Evolutionary conservation across 2,113 vertebrate genomes (phyloP), one percentile per base, ranked within the genome.

Genomic region (Pycnonotus jocosus): DNA sequence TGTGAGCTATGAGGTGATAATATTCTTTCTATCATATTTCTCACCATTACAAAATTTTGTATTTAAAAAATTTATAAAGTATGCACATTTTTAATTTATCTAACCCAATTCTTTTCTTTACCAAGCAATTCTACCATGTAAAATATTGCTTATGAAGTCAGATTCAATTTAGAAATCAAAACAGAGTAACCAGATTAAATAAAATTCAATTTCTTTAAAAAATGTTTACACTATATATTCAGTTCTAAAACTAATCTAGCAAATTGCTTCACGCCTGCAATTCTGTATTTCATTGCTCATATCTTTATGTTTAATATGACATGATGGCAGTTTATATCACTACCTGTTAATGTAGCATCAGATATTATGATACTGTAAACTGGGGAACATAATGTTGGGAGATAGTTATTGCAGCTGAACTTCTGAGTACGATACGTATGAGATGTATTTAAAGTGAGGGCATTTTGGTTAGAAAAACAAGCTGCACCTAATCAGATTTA

Each of bases 401-500:
- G 82, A 96, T 86, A 87, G 95, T 86, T 96, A 93, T 93, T 92
- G 91, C 97, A 82, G 89, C 47, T 53, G 78, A 96, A 97, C 74
- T 94, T 95, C 68, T 6, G 82, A 96, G 88, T 95, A 89, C 88
- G 95, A 95, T 89, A 76, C 70, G 95, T 94, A 81, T 61, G 95
- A 96, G 93, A 96, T 93, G 86, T 92, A 95, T 90, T 97, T 93
- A 94, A 91, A 95, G 96, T 0, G 30, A 97, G 91, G 81, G 73
- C 69, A 83, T 96, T 97, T 96, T 94, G 94, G 95, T 96, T 96
- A 95, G 96, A 96, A 96, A 92, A 94, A 89, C 27, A 92, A 96
- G 95, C 93, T 97, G 85, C 94, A 94, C 81, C 87, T 93, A 91
- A 96, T 96, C 84, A 92, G 84, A 78, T 89, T 53, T 70, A 48